Evolutionary conservation across 2,888 invertebrate species (phyloP), one percentile per base, ranked within the genome.

Genomic region (Ophion obscuratus): DNA sequence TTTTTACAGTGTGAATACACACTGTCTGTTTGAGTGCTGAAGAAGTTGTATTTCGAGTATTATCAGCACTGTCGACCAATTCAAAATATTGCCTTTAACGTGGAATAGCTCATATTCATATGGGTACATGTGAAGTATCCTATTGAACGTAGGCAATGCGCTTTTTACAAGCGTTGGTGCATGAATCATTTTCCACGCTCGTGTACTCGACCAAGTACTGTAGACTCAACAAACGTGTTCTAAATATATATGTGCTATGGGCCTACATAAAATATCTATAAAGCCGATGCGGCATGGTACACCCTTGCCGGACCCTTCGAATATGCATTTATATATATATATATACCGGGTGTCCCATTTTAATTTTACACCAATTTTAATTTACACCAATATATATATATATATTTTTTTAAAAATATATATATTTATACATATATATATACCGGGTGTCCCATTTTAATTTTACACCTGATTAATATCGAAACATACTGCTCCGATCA

Each of bases 251-350:
- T 85, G 84, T 74, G 53, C 59, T 71, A 70, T 81, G 87, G 10
- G 24, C 79, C 82, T 86, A 84, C 85, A 86, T 89, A 87, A 88
- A 88, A 88, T 86, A 87, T 87, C 84, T 85, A 87, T 87, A 87
- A 87, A 88, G 80, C 76, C 81, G 84, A 87, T 82, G 77, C 81
- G 70, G 80, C 57, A n/a, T 73, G 79, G 57, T 75, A 71, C 81
- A 20, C 47, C 53, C 78, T 82, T 67, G 59, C 68, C 82, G 83
- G 84, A 9, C 77, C 71, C 20, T 61, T 61, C 66, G 71, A 36
- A 73, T 80, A 76, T 81, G 61, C 66, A 61, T 47, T 71, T 27
- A 77, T 62, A 73, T 61, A 77, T 14, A 84, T 11, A 67, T 11
- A 36, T 53, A 24, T 24, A 24, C 24, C 24, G 31, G 31, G 31